A percentile compares a stretch with the other conserved stretches of the same genome.
Evolutionary conservation across 1,140 invertebrate genomes (phyloP).

Genomic region (Tyrophagus putrescentiae): DNA sequence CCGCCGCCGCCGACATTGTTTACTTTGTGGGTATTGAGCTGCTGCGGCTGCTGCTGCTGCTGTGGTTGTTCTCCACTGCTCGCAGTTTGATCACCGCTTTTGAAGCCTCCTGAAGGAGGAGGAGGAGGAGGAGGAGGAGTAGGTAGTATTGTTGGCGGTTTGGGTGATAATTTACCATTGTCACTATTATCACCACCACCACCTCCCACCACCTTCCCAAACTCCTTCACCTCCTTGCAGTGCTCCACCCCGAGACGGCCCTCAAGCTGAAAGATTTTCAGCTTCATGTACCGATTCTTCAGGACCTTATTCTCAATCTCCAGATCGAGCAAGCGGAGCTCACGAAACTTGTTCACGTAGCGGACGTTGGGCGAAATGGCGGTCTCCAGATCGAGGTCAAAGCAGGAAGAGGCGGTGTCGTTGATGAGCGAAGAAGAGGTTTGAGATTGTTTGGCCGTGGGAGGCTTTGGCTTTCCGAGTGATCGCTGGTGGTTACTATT

Average conservation of each 20-base stretch:
- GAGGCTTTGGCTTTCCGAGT: neutral
- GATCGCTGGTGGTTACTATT: neutral
- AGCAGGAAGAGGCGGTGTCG: neutral
- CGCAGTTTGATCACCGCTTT: too few relatives aligned
- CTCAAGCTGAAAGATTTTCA: constrained; percentile 8
- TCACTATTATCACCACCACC: constrained; percentile 4
- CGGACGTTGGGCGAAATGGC: neutral
- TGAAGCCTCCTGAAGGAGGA: too few relatives aligned
- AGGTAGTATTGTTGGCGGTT: too few relatives aligned
- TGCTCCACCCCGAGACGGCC: neutral
- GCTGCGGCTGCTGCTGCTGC: too few relatives aligned
- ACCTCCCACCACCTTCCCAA: neutral
- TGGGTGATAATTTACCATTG: too few relatives aligned
- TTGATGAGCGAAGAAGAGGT: neutral
- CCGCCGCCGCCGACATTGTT: too few relatives aligned
- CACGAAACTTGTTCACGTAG: constrained; percentile 8
- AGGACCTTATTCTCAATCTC: constrained; percentile 15
- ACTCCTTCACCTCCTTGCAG: constrained; percentile 3
- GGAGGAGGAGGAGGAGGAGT: too few relatives aligned
- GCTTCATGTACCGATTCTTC: constrained; percentile 14
- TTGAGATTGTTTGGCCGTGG: neutral
- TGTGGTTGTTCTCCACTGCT: too few relatives aligned
- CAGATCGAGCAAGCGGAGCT: neutral
- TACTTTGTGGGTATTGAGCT: too few relatives aligned
- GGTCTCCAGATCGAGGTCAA: neutral